Percentiles rank a stretch among this genome's conserved stretches.
phyloP scores from a whole-genome alignment of 1,140 invertebrate genomes.

The Delia radicum region DNA sequence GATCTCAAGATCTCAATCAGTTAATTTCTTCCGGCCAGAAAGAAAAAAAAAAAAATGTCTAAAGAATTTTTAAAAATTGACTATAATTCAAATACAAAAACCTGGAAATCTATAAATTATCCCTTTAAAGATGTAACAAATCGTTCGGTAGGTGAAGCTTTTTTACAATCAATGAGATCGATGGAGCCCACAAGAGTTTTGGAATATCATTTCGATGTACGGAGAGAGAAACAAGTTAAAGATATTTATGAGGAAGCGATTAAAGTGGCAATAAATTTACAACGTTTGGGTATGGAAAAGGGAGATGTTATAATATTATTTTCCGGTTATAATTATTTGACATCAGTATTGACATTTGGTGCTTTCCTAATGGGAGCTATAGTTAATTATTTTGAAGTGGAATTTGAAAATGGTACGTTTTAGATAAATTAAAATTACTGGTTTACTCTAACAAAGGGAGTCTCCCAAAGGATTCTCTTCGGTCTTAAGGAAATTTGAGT shows the following conservation, averaged over 20 bases:
- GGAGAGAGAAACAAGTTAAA: not conserved
- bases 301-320: conserved; percentile 4
- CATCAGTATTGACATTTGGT: not conserved
- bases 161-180: not conserved
- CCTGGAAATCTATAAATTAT: conserved; percentile 13
- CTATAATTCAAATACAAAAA: not conserved
- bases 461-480: too few species aligned
- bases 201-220: not conserved
- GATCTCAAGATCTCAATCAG: too few species aligned
- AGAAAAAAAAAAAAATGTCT: not conserved
- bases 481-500: too few species aligned
- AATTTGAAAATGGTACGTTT: not conserved
- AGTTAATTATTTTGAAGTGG: conserved; percentile 3
- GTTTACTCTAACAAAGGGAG: too few species aligned
- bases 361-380: not conserved
- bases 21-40: too few species aligned
- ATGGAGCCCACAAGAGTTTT: not conserved
- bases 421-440: too few species aligned
- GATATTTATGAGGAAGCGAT: not conserved
- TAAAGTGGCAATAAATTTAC: not conserved
- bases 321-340: not conserved
- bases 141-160: conserved; percentile 1
- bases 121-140: not conserved
- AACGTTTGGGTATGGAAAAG: not conserved
- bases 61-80: not conserved